Conservation (phyloP, 2,888 invertebrate species). For the Stictocephala bisonia region DNA sequence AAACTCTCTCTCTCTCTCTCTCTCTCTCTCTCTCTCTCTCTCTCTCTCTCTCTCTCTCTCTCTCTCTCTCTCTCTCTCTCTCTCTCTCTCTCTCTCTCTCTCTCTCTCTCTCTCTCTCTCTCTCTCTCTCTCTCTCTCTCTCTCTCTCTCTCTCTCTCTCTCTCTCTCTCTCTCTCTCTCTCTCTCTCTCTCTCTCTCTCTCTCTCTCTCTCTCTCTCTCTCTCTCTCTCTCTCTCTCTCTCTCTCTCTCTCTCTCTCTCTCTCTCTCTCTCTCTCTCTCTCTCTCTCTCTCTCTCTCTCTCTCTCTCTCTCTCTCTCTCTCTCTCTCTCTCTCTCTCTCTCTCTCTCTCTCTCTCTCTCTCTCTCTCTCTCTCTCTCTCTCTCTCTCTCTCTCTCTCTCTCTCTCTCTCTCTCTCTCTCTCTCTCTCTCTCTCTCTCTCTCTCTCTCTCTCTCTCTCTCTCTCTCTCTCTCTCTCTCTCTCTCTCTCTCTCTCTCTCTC, state of each 20-base stretch:
- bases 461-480: not conserved
- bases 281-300: not conserved
- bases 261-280: not conserved
- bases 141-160: no score
- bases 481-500: not conserved
- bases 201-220: slow-evolving; percentile 26
- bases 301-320: not conserved
- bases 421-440: not conserved
- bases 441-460: not conserved
- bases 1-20: no score
- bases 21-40: no score
- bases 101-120: no score
- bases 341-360: not conserved
- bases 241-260: slow-evolving; percentile 13
- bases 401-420: not conserved
- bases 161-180: not conserved
- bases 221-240: slow-evolving; percentile 31
- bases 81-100: no score
- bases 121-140: no score
- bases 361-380: not conserved
- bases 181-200: slow-evolving; percentile 23
- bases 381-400: not conserved
- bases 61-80: no score
- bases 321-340: slow-evolving; percentile 7
- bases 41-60: no score